These are phyloP conservation scores for Gisinianus flammeolus DNA, from an alignment of 2,888 invertebrate genomes.

Conservation along the genomic window DNA sequence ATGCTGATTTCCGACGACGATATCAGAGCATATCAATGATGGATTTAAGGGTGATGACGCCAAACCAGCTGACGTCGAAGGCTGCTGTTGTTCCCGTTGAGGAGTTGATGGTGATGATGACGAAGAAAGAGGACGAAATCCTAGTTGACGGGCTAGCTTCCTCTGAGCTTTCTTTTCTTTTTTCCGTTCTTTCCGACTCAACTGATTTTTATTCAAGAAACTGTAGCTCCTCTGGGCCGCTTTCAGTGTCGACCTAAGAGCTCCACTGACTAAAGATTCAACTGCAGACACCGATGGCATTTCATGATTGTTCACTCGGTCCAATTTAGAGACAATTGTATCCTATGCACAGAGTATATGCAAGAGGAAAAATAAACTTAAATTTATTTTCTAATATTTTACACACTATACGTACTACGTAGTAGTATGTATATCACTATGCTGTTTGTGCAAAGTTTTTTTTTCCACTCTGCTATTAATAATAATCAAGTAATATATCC, in stretches of 20 bases:
- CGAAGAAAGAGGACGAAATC: not conserved
- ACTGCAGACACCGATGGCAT: constrained; percentile 52
- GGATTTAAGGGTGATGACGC: not conserved
- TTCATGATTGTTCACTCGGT: constrained; percentile 5
- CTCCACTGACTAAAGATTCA: constrained; percentile 56
- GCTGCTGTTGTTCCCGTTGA: not conserved
- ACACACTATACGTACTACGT: no score
- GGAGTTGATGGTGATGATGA: not conserved
- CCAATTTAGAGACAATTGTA: no score
- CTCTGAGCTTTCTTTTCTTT: constrained; percentile 32
- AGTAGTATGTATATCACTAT: no score
- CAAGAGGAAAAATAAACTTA: no score
- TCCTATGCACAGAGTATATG: no score
- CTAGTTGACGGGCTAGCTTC: constrained; percentile 25
- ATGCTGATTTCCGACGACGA: not conserved
- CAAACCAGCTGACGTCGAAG: constrained; percentile 4
- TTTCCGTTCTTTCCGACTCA: constrained; percentile 23
- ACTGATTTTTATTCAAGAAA: constrained; percentile 38
- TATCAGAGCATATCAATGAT: not conserved
- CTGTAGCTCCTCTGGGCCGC: constrained; percentile 53
- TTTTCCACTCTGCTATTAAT: no score
- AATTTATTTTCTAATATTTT: no score
- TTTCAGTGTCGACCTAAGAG: constrained; percentile 55
- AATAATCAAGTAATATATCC: no score
- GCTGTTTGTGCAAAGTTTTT: no score